Conservation (phyloP, 2,888 invertebrate genomes). For the Conops quadrifasciatus region DNA sequence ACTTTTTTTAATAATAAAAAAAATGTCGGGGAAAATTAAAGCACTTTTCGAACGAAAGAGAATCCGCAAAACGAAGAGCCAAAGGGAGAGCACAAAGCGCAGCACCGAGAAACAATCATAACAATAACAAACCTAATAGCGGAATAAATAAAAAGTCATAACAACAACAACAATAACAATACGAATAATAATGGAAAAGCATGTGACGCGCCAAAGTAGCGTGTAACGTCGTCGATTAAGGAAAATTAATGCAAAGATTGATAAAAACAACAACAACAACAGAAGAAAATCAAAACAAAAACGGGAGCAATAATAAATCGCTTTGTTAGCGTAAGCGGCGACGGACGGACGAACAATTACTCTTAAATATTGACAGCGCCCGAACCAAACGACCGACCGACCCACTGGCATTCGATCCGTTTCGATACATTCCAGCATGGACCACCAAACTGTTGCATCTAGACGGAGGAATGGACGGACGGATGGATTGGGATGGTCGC, state of each 20-base stretch:
- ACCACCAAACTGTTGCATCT: conserved; percentile 18
- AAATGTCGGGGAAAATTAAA: conserved; percentile 16
- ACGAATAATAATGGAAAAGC: conserved; percentile 12
- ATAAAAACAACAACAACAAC: conserved; percentile 8
- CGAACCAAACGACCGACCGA: too few species aligned
- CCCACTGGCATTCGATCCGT: too few species aligned
- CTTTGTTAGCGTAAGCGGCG: neutral
- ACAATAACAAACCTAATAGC: conserved; percentile 28
- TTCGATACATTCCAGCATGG: neutral
- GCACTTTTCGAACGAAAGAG: conserved; percentile 9
- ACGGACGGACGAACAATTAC: too few species aligned
- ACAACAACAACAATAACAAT: neutral
- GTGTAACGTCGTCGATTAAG: conserved; percentile 19
- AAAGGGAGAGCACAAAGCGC: conserved; percentile 12
- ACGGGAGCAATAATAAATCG: neutral
- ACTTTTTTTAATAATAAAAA: too few species aligned
- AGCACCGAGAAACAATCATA: conserved; percentile 19
- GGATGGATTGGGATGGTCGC: neutral
- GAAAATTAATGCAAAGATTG: conserved; percentile 19
- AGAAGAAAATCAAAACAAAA: neutral
- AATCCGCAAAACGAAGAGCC: conserved; percentile 11
- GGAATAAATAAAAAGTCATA: conserved; percentile 7
- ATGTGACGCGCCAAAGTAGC: conserved; percentile 26
- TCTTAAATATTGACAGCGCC: too few species aligned
- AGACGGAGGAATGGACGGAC: neutral